These are phyloP conservation scores for Lordiphosa fenestrarum DNA, from an alignment of 2,888 invertebrate genomes.

Conservation along the genomic window DNA sequence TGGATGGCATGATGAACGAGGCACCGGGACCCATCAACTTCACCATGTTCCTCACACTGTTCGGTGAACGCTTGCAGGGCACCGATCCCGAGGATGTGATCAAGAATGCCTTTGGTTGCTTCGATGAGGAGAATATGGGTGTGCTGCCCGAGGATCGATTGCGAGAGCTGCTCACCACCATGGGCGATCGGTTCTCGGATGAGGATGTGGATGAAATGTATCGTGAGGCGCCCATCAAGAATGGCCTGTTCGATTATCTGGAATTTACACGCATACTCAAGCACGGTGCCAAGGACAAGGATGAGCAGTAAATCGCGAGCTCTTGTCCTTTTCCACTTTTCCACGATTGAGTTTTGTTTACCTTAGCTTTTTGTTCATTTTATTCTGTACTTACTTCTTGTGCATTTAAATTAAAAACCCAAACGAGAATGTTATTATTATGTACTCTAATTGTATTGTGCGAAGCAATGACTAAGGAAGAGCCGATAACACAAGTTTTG, in stretches of 20 bases:
- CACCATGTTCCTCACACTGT: constrained; percentile 99
- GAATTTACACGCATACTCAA: constrained; percentile 99
- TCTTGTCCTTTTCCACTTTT: constrained; percentile 4
- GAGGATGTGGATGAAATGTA: constrained; percentile 99
- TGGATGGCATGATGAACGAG: constrained; percentile 99
- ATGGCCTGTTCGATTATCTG: constrained; percentile 95
- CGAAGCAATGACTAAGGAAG: constrained; percentile 6
- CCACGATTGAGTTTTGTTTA: constrained; percentile 16
- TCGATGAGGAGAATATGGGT: constrained; percentile 97
- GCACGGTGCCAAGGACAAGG: constrained; percentile 99
- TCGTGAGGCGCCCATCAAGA: constrained; percentile 97
- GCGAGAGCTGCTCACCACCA: constrained; percentile 96
- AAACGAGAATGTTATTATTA: constrained; percentile 24
- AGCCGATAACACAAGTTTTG: constrained; percentile 46
- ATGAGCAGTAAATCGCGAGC: constrained; percentile 88
- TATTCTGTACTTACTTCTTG: constrained; percentile 38
- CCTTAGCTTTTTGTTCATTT: constrained; percentile 20
- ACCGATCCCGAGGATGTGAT: constrained; percentile 99
- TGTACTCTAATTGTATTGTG: constrained; percentile 16
- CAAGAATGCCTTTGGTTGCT: constrained; percentile 99
- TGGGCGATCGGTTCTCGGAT: constrained; percentile 98
- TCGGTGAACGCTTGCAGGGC: constrained; percentile 98
- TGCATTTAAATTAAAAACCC: constrained; percentile 48
- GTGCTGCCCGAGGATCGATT: constrained; percentile 96
- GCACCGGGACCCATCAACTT: constrained; percentile 99